Evolutionary conservation across 2,888 invertebrate genomes (phyloP), one percentile per base, ranked within the genome.

Genomic region (Chironomus riparius): DNA sequence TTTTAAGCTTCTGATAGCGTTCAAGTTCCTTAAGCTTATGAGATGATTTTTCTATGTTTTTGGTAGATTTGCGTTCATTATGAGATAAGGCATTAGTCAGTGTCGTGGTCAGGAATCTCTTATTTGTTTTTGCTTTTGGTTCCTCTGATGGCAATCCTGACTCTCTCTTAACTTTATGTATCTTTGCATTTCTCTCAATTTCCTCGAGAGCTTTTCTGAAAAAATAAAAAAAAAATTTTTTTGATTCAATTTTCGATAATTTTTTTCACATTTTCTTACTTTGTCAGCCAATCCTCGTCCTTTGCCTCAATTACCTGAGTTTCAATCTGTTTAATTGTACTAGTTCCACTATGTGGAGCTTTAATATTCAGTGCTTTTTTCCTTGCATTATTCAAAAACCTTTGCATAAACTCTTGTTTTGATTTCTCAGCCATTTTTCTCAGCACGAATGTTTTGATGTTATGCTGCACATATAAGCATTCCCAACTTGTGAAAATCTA

Each of bases 141-240:
- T 47, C 68, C 3, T 47, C 47, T 4, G 62, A 18, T 48, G 74
- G 47, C n/a, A 56, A 56, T 47, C 68, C 74, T 38, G 68, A 18
- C 22, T 74, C 21, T 2, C 74, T 47, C 22, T 74, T 74, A 5
- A 74, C 74, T 48, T 68, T 74, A 15, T 74, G 62, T 1, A 74
- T 24, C 4, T 12, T 47, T 10, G 62, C 62, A 28, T 22, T 62
- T 68, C 48, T 12, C 18, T 74, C 18, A 21, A 74, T 18, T 48
- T 74, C 74, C n/a, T 65, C 47, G 3, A 74, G 47, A n/a, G 74
- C 74, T 47, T 74, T 74, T 22, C 74, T 74, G 22, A 38, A 73
- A 12, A 62, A 18, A 18, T 18, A 73, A 73, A 62, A 24, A 22
- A 71, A 71, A 48, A 15, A n/a, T n/a, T 38, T 38, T 38, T 13